A percentile compares a stretch with the other conserved stretches of the same genome.
phyloP scores from a whole-genome alignment of 2,113 vertebrate genomes.

The Mellivora capensis region DNA sequence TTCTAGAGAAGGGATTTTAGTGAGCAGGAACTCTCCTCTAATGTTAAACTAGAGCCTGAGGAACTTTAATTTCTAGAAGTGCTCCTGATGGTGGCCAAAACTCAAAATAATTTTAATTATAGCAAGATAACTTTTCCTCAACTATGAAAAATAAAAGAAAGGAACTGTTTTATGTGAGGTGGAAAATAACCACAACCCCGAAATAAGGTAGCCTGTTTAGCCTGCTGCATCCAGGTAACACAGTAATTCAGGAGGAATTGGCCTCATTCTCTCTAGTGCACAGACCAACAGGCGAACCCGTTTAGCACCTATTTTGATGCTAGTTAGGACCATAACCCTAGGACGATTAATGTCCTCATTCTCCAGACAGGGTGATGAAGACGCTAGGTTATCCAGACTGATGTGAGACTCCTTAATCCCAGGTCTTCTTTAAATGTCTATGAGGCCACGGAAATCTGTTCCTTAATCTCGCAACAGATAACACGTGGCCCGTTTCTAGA shows the following conservation, averaged over 20 bases:
- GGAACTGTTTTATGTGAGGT: not conserved
- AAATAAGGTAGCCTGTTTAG: not conserved
- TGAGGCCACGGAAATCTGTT: not conserved
- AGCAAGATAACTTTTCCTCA: conserved; percentile 1
- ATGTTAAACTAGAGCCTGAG: not conserved
- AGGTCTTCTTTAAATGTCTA: not conserved
- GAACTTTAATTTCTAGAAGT: not conserved
- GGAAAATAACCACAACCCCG: not conserved
- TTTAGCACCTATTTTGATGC: not conserved
- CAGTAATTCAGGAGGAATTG: not conserved
- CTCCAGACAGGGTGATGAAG: not conserved
- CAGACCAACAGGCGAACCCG: not conserved
- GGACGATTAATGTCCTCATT: not conserved
- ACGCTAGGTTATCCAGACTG: not conserved
- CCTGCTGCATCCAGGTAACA: not conserved
- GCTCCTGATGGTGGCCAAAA: not conserved
- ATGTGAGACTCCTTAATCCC: not conserved
- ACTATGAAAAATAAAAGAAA: not conserved
- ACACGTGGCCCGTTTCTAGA: not conserved
- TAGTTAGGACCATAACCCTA: not conserved
- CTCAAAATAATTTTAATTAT: not conserved
- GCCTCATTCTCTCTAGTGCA: not conserved
- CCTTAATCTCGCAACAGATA: not conserved
- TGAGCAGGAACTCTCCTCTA: not conserved
- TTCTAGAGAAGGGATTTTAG: not conserved